Percentiles rank a stretch among this genome's conserved stretches.
These are phyloP conservation scores for Corythaixoides concolor DNA, from an alignment of 2,113 vertebrate genomes.

Conservation along the genomic window DNA sequence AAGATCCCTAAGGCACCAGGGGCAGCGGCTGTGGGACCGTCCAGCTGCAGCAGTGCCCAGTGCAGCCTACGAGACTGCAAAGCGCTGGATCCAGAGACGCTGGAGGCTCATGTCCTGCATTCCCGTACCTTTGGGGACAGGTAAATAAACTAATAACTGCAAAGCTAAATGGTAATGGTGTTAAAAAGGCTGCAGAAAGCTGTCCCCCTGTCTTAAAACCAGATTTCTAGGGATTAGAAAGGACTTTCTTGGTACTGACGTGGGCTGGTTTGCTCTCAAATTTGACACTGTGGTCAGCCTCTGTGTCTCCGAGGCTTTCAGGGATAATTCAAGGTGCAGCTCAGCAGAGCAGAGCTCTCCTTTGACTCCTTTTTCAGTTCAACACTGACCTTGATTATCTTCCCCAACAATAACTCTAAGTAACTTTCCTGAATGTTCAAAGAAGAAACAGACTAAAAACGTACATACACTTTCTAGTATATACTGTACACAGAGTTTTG, in stretches of 20 bases:
- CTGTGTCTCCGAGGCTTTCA: accelerated
- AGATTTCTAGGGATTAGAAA: background rate
- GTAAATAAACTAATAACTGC: background rate
- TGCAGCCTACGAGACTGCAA: background rate
- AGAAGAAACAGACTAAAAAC: background rate
- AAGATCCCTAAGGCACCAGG: background rate
- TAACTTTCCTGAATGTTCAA: accelerated
- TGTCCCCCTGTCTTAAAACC: background rate
- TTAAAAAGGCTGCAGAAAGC: background rate
- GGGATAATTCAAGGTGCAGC: background rate
- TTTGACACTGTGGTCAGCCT: background rate
- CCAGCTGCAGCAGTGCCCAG: background rate
- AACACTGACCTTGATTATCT: background rate
- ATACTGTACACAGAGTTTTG: accelerated
- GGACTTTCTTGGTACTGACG: background rate
- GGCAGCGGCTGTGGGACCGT: background rate
- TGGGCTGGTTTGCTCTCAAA: background rate
- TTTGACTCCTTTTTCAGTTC: background rate
- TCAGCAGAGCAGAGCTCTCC: background rate
- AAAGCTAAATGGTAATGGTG: background rate
- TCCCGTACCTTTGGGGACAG: background rate
- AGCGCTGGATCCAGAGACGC: background rate
- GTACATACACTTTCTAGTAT: accelerated
- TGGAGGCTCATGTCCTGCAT: background rate
- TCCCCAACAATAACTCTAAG: background rate